Conservation (phyloP, 2,797 vertebrate species). For the Cyprinella venusta region DNA sequence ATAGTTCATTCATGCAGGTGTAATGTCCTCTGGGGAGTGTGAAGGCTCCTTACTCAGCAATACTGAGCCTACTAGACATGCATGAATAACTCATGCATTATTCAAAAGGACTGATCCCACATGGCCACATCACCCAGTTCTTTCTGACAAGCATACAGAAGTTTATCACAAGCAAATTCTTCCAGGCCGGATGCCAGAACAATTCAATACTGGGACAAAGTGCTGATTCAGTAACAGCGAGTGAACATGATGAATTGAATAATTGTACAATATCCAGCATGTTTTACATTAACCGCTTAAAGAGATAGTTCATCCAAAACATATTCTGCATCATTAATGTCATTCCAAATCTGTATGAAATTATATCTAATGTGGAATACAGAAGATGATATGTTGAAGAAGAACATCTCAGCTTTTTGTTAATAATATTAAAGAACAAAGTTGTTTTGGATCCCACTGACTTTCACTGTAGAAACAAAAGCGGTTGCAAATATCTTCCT, state of each 20-base stretch:
- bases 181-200: background rate
- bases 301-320: background rate
- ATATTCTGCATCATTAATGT: background rate
- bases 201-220: slow-evolving; percentile 7
- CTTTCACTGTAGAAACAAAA: background rate
- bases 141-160: slow-evolving; percentile 22
- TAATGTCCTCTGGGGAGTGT: slow-evolving; percentile 10
- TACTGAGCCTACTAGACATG: slow-evolving; percentile 2
- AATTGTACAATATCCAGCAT: background rate
- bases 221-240: background rate
- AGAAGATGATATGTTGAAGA: background rate
- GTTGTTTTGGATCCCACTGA: background rate
- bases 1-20: slow-evolving; percentile 29
- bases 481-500: background rate
- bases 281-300: background rate
- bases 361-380: background rate
- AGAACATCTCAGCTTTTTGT: background rate
- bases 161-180: slow-evolving; percentile 1
- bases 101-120: slow-evolving; percentile 23
- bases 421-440: background rate
- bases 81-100: slow-evolving; percentile 19
- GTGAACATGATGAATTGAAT: slow-evolving; percentile 3
- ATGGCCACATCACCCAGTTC: background rate
- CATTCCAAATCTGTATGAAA: background rate
- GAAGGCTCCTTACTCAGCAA: slow-evolving; percentile 27